phyloP scores from a whole-genome alignment of 2,113 vertebrate genomes.

The Sinosuthora webbiana region DNA sequence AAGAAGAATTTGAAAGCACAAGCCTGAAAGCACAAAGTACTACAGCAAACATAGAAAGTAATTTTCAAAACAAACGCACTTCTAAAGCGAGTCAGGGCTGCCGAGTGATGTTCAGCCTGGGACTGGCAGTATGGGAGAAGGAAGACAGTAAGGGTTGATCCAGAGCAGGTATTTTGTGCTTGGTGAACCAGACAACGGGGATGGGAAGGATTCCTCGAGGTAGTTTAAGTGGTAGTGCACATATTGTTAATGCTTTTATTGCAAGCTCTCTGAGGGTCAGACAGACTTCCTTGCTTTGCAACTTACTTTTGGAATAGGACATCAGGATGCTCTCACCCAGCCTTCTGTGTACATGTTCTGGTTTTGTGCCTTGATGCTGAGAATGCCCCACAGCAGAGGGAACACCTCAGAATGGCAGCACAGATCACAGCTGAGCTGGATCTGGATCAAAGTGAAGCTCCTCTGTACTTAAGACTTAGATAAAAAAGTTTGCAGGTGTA shows the following conservation, averaged over 20 bases:
- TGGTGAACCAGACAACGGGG: background rate
- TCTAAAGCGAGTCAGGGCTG: background rate
- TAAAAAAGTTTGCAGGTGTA: background rate
- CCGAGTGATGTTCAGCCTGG: background rate
- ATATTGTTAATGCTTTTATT: background rate
- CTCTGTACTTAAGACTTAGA: background rate
- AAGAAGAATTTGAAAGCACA: background rate
- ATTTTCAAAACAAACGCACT: background rate
- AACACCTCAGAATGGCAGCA: background rate
- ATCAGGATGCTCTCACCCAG: background rate
- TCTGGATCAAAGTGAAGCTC: background rate
- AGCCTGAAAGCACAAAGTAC: background rate
- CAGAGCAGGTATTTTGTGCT: background rate
- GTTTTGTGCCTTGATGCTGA: background rate
- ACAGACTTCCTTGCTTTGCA: background rate
- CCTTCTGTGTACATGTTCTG: fast-evolving
- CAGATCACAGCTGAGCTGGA: background rate
- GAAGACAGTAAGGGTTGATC: background rate
- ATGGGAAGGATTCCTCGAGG: background rate
- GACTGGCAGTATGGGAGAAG: background rate
- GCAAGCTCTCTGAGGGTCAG: background rate
- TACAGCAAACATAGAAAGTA: background rate
- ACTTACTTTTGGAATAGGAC: background rate
- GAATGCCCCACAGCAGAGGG: background rate
- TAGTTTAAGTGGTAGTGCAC: background rate